Conservation (phyloP, 2,113 vertebrate genomes). For the Poecilia latipinna region DNA sequence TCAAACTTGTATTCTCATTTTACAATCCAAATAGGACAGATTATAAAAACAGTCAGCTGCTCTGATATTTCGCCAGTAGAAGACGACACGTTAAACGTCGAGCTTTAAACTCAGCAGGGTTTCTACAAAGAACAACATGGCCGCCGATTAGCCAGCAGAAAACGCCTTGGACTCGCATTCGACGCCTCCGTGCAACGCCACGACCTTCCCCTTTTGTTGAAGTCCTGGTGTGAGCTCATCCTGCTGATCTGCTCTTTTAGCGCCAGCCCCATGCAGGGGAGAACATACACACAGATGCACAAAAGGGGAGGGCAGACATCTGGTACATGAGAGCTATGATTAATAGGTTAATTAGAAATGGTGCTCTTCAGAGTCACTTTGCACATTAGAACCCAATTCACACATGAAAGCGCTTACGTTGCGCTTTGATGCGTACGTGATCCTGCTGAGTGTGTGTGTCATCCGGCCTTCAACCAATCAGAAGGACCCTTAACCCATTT, state of each 20-base stretch:
- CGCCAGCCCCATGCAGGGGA: constrained; percentile 46
- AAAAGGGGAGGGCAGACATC: constrained; percentile 63
- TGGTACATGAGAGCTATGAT: constrained; percentile 72
- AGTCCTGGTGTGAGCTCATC: constrained; percentile 42
- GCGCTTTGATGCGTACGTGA: constrained; percentile 13
- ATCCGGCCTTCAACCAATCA: constrained; percentile 20
- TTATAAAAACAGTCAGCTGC: not conserved
- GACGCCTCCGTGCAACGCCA: constrained; percentile 35
- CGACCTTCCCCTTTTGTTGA: constrained; percentile 42
- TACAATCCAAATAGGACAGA: not conserved
- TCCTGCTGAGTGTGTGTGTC: constrained; percentile 17
- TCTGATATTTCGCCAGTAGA: not conserved
- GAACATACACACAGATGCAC: constrained; percentile 30
- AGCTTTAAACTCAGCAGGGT: not conserved
- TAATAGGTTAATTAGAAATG: constrained; percentile 77
- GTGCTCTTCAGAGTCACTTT: constrained; percentile 63
- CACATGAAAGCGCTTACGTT: constrained; percentile 39
- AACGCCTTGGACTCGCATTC: not conserved
- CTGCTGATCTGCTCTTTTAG: constrained; percentile 59
- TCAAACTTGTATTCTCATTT: not conserved
- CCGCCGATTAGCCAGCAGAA: constrained; percentile 1
- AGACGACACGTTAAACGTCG: not conserved
- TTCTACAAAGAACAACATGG: constrained; percentile 1
- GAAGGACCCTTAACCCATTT: constrained; percentile 29
- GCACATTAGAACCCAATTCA: constrained; percentile 60